Evolutionary conservation across 2,888 invertebrate species (phyloP), one percentile per base, ranked within the genome.

Genomic region (Apamea monoglypha): DNA sequence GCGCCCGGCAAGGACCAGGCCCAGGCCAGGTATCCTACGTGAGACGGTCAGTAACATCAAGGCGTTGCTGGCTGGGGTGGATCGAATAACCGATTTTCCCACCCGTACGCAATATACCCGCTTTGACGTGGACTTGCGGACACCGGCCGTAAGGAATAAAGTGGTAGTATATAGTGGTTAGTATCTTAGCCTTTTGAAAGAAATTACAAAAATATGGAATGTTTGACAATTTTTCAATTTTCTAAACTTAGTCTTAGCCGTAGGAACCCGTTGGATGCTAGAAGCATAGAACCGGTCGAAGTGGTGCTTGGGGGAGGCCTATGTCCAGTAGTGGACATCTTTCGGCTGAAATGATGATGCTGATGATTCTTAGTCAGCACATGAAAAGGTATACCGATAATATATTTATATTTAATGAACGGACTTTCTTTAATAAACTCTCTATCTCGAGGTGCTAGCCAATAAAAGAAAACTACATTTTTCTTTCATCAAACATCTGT

Each of bases 381-480:
- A 50, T 6, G 29, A 29, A 29, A 69, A 29, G 14, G 1, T 47
- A 29, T 21, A 44, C 12, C 8, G 4, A 29, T 21, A 47, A 47
- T 47, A 69, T 14, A 47, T 8, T 21, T 29, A 29, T 21, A 0
- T 61, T 29, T 29, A 29, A 63, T 63, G 2, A 63, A 32, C 32
- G 21, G 67, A 10, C 29, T 72, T 73, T 32, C 18, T 68, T 25
- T 80, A 56, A 47, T 76, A 76, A 63, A 44, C n/a, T 29, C 21
- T 63, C n/a, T 25, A 64, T 76, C 29, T 56, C 40, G 25, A 47
- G 50, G 16, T 67, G 44, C 29, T 21, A 47, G 47, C 61, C 16
- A 84, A 78, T 71, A 78, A 78, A 78, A n/a, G n/a, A 50, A 82
- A 68, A 84, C 61, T 63, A 40, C 14, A 47, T 69, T 70, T 80